A percentile compares a stretch with the other conserved stretches of the same genome.
These are phyloP conservation scores for Phortica okadai DNA, from an alignment of 2,888 invertebrate species.

Conservation along the genomic window DNA sequence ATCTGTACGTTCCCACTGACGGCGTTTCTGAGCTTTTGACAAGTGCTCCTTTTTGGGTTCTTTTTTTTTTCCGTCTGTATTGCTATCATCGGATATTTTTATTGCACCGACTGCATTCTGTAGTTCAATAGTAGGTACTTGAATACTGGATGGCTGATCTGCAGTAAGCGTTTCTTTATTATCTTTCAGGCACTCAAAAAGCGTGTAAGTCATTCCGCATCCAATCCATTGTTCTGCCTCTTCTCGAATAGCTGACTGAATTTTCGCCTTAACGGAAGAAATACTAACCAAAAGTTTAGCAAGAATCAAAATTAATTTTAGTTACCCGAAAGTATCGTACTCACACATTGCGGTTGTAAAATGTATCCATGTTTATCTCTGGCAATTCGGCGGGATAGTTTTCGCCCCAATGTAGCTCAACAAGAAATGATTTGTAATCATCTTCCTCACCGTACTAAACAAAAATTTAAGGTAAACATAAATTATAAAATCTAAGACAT, in stretches of 20 bases:
- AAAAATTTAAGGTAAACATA: not conserved
- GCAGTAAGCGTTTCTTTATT: slow-evolving; percentile 83
- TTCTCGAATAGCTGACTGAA: slow-evolving; percentile 79
- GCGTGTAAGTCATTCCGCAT: slow-evolving; percentile 94
- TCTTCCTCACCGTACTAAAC: slow-evolving; percentile 89
- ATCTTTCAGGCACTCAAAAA: slow-evolving; percentile 94
- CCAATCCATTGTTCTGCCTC: slow-evolving; percentile 91
- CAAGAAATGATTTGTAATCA: slow-evolving; percentile 86
- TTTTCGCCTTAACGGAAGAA: slow-evolving; percentile 83
- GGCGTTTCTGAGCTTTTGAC: slow-evolving; percentile 93
- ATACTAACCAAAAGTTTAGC: slow-evolving; percentile 77
- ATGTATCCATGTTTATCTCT: slow-evolving; percentile 89
- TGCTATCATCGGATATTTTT: slow-evolving; percentile 68
- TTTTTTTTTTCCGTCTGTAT: slow-evolving; percentile 78
- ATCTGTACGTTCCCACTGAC: slow-evolving; percentile 91
- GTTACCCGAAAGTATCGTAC: slow-evolving; percentile 70
- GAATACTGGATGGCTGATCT: slow-evolving; percentile 81
- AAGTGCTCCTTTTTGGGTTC: slow-evolving; percentile 87
- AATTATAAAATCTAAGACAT: not conserved
- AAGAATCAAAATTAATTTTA: slow-evolving; percentile 13
- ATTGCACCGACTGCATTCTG: slow-evolving; percentile 68
- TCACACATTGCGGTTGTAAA: slow-evolving; percentile 95
- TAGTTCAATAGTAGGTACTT: slow-evolving; percentile 54
- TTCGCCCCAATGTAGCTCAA: slow-evolving; percentile 92
- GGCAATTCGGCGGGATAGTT: slow-evolving; percentile 92